Evolutionary conservation across 2,888 invertebrate genomes (phyloP), one percentile per base, ranked within the genome.

Genomic region (Phyllotreta striolata): DNA sequence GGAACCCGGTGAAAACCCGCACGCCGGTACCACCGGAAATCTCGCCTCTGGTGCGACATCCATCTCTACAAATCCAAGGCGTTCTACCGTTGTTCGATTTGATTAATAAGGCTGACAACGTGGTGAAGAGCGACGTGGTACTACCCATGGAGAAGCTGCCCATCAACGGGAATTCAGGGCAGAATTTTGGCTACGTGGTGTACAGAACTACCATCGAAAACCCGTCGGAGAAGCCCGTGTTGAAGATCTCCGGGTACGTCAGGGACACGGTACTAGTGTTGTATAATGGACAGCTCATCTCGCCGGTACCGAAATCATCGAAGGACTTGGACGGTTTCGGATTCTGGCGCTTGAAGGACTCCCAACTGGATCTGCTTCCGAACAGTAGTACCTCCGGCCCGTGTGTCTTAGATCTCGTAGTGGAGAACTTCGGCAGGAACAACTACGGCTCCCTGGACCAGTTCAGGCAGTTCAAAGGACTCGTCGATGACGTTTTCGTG

Each of bases 391-490:
- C 56, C n/a, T 62, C 70, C 12, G 66, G 69, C 8, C 72, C 74
- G 3, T 77, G 77, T 5, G 79, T 77, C 56, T 63, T 85, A n/a
- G 81, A 82, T 62, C 66, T 85, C 5, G 72, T 87, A 1, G 82
- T 84, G 1, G 95, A 96, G 82, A 93, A 91, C 78, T 91, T 91
- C 83, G 96, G 95, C 4, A 85, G 94, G 55, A 86, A 91, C 46
- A 92, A 92, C 78, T 78, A 72, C 52, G 80, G 80, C 4, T 63
- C 68, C 55, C 44, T 79, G 14, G 14, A 70, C 0, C 77, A 86
- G 44, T 85, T 86, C 54, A 67, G 71, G 52, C 79, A 81, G 62
- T 72, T 67, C 71, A 83, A 76, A 72, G 83, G 82, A 1, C 62
- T 81, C 4, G 76, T 76, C 73, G 84, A 83, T 0, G 78, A 37